Evolutionary conservation across 2,888 invertebrate species (phyloP), one percentile per base, ranked within the genome.

Genomic region (Mantis religiosa): DNA sequence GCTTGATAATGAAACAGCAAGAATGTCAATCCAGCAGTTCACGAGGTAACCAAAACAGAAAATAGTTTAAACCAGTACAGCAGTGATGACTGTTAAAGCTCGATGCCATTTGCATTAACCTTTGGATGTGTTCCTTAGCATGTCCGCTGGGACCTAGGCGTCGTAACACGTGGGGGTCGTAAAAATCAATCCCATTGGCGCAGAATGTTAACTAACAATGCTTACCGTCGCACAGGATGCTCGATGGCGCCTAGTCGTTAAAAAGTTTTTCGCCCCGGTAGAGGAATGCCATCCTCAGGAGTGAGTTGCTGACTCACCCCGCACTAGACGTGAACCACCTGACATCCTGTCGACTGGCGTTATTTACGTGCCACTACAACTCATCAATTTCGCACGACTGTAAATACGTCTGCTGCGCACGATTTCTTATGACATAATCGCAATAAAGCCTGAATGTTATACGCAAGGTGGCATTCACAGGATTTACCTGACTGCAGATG

Each of bases 261-360:
- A 71, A 54, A 54, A 71, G 54, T 71, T 71, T 71, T 71, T 71
- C 54, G 54, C 54, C 54, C 54, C 54, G 20, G 54, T 71, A 71
- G 54, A 71, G 54, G 54, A 71, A 71, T 71, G 54, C 54, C 54
- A 71, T 71, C 54, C 54, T 71, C 54, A 71, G 54, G 54, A 71
- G 54, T 71, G 54, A 71, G 54, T 71, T 71, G 54, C 54, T 71
- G 54, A 71, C 2, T 71, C 54, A 71, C 54, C 15, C 54, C 54
- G 54, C 54, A 71, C 54, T 27, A 54, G 30, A 71, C 54, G 87
- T 27, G 87, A 87, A 87, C 82, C 88, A 84, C 88, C 88, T 88
- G 88, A 88, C 88, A 88, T 88, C 88, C 84, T 88, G 88, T 88
- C 88, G 47, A 82, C 82, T 81, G 82, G 20, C 54, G 81, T 87